phyloP scores from a whole-genome alignment of 64 coral and sea anemone species.

The Montipora efflorescens region DNA sequence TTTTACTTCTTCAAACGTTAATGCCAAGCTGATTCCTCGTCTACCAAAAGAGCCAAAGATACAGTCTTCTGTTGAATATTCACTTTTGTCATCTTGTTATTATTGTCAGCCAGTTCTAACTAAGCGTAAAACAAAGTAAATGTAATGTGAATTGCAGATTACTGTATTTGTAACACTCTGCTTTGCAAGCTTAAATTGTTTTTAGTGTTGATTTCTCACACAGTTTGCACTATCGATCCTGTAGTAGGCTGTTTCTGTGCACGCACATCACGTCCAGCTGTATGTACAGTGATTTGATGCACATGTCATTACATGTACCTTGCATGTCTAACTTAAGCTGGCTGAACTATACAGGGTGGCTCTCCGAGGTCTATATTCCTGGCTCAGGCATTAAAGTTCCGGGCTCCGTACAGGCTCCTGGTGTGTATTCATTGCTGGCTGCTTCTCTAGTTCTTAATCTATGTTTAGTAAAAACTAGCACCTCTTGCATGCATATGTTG shows the following conservation, averaged over 20 bases:
- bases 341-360: constrained; percentile 93
- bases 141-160: not conserved
- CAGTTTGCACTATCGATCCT: constrained; percentile 16
- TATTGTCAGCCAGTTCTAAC: constrained; percentile 56
- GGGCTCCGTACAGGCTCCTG: constrained; percentile 98
- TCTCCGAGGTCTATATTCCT: constrained; percentile 96
- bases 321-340: constrained; percentile 60
- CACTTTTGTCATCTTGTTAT: not conserved
- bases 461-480: constrained; percentile 26
- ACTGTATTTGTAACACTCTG: not conserved
- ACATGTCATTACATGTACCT: constrained; percentile 13
- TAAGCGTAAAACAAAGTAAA: not conserved
- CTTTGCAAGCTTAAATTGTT: constrained; percentile 7
- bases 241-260: constrained; percentile 30
- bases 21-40: not conserved
- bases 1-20: not conserved
- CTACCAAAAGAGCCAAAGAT: not conserved
- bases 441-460: constrained; percentile 46
- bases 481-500: not conserved
- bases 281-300: constrained; percentile 5
- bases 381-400: constrained; percentile 99
- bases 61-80: not conserved
- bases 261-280: not conserved
- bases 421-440: constrained; percentile 84
- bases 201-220: constrained; percentile 39